Base-by-base conservation (phyloP, 1,140 invertebrate species). In the Drosophila pectinifera region DNA sequence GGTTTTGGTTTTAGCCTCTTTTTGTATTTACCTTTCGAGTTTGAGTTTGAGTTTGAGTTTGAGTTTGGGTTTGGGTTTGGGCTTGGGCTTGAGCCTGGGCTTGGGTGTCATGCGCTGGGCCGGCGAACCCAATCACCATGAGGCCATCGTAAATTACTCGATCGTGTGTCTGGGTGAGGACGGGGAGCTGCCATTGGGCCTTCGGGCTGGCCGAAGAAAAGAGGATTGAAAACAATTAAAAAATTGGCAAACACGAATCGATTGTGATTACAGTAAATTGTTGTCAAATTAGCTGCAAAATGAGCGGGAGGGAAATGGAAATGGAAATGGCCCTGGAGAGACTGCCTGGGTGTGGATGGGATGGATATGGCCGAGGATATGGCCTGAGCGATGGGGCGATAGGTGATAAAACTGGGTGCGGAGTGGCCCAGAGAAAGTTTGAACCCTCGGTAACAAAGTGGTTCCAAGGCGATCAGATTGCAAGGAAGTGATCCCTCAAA, bases 191-290 rank as follows among this genome's bases (percentile, higher is more conserved):
- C 39, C 42, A 51, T 59, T 22, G 22, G 22, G 22, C 56, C 39
- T 42, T 20, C 26, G 22, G 31, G 8, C 57, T 69, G 54, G 45
- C 62, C 65, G 39, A 56, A 42, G 53, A 67, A 89, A 90, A 86
- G 86, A 85, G 84, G 80, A 91, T 91, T 89, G 89, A 73, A 85
- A 91, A 91, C 89, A 91, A 91, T 91, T 91, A 91, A 91, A 86
- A 91, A 91, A 89, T 91, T 91, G 89, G 82, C 84, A 85, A 89
- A 91, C 89, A 91, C 88, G 88, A 89, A 89, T 89, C 88, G 88
- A 91, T 90, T 90, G 88, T 86, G 79, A 91, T 90, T 86, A 91
- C 83, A 90, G 73, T 86, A 91, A 90, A 90, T 90, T 90, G 86
- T 90, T 90, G 86, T 90, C 88, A 91, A 90, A 90, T 90, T 90